These are phyloP conservation scores for Porphyrio hochstetteri DNA, from an alignment of 2,113 vertebrate genomes.

Conservation along the genomic window DNA sequence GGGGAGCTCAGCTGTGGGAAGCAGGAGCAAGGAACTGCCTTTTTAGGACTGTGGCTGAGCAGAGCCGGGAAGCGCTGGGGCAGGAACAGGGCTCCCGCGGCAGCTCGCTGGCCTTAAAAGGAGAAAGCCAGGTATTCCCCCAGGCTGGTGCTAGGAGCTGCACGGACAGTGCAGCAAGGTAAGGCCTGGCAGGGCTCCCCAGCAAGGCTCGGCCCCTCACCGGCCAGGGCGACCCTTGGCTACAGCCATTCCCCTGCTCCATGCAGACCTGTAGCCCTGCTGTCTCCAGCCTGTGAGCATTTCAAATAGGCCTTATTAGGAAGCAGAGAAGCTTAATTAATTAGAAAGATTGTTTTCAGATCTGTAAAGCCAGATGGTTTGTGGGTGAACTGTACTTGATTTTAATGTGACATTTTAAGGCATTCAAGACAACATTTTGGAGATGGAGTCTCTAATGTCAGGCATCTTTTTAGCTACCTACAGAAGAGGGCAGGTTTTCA, in stretches of 20 bases:
- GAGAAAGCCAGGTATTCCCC: slow-evolving; percentile 49
- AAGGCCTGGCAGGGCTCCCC: background rate
- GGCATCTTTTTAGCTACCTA: background rate
- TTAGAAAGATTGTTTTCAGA: background rate
- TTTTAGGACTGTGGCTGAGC: slow-evolving; percentile 54
- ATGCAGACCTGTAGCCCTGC: background rate
- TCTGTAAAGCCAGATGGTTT: slow-evolving; percentile 50
- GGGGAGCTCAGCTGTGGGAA: slow-evolving; percentile 51
- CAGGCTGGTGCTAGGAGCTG: background rate
- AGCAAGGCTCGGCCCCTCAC: rapidly evolving
- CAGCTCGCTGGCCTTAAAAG: slow-evolving; percentile 41
- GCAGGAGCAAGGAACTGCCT: slow-evolving; percentile 58
- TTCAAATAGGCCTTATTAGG: slow-evolving; percentile 32
- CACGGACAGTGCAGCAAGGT: background rate
- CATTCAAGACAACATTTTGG: background rate
- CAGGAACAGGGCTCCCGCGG: background rate
- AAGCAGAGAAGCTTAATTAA: slow-evolving; percentile 21
- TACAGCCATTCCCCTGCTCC: rapidly evolving
- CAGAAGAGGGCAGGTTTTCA: background rate
- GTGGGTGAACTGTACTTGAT: slow-evolving; percentile 31
- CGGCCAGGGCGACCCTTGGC: rapidly evolving
- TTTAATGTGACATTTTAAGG: slow-evolving; percentile 51
- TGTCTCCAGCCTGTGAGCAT: background rate
- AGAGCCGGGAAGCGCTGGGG: background rate
- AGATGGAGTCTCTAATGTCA: background rate